These are phyloP conservation scores for Drosophila kepulauana DNA, from an alignment of 1,140 invertebrate genomes.

Conservation along the genomic window DNA sequence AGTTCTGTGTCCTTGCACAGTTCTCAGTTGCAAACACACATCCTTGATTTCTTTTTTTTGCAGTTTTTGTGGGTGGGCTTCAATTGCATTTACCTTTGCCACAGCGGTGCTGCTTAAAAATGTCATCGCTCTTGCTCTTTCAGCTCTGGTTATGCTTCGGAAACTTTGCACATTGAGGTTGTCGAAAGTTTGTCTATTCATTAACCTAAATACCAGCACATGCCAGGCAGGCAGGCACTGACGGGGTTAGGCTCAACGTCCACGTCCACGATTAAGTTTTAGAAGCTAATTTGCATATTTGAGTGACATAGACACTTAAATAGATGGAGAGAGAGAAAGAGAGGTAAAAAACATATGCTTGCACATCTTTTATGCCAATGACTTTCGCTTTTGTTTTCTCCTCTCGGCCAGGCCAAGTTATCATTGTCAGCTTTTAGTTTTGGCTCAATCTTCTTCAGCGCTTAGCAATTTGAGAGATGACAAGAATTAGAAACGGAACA, in stretches of 20 bases:
- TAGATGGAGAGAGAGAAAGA: neutral
- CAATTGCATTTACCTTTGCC: constrained; percentile 69
- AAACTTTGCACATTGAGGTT: constrained; percentile 79
- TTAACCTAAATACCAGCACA: constrained; percentile 72
- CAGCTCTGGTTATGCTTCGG: constrained; percentile 31
- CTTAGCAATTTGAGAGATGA: constrained; percentile 45
- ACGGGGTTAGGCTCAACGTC: constrained; percentile 46
- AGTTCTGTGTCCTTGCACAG: constrained; percentile 1
- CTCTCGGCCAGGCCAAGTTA: constrained; percentile 41
- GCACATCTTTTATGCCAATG: constrained; percentile 11
- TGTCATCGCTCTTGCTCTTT: constrained; percentile 38
- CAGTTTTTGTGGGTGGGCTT: constrained; percentile 27
- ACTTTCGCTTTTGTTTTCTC: constrained; percentile 64
- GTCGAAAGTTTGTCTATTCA: constrained; percentile 82
- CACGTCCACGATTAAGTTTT: constrained; percentile 69
- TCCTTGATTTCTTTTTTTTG: constrained; percentile 34
- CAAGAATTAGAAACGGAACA: constrained; percentile 33
- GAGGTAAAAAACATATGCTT: constrained; percentile 4
- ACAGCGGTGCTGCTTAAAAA: constrained; percentile 45
- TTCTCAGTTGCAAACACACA: constrained; percentile 21
- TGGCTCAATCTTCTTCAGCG: constrained; percentile 12
- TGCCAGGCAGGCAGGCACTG: neutral
- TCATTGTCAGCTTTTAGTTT: constrained; percentile 48
- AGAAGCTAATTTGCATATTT: constrained; percentile 82
- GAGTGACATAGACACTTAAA: constrained; percentile 62